Evolutionary conservation across 2,113 vertebrate species (phyloP), one percentile per base, ranked within the genome.

Genomic region (Thinocorus orbignyianus): DNA sequence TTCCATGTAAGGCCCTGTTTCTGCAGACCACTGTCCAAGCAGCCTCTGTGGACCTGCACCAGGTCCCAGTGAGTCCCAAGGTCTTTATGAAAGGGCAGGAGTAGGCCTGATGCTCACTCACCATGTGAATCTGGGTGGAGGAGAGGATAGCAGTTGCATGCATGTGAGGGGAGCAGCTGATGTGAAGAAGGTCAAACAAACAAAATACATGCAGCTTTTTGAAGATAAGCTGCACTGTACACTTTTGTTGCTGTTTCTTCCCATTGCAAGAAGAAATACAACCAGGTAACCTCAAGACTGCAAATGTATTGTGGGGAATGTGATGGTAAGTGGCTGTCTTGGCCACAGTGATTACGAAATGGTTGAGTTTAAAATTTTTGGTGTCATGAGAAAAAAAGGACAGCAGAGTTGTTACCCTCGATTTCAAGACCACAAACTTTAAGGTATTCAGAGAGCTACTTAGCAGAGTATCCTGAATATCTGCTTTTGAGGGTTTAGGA

Each of bases 111-210:
- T 80, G 20, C 24, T 52, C 62, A 33, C 28, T 82, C 10, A 20
- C 55, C 3, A 0, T 35, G 44, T 39, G 68, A n/a, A 25, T 41
- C 30, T 26, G 5, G 3, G 17, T 48, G 24, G 46, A 41, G 3
- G 1, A 35, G 39, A 48, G 79, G n/a, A 35, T 17, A 48, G 46
- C 28, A 69, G 55, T 48, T 0, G 5, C 0, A 0, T 57, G 65
- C 71, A 37, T 17, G 18, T 42, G 73, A 68, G 41, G 37, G 33
- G 41, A 74, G n/a, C 46, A 49, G 68, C 54, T 68, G 44, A 25
- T 54, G 24, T 66, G 44, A 84, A 83, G 49, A 57, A 77, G 37
- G 44, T 17, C 58, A 24, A 35, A n/a, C 23, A 69, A 72, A 58
- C 14, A 48, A 28, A 68, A 80, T 48, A 11, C 28, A 10, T 16